phyloP scores from a whole-genome alignment of 2,888 invertebrate species.

The Ormyrus thymus region DNA sequence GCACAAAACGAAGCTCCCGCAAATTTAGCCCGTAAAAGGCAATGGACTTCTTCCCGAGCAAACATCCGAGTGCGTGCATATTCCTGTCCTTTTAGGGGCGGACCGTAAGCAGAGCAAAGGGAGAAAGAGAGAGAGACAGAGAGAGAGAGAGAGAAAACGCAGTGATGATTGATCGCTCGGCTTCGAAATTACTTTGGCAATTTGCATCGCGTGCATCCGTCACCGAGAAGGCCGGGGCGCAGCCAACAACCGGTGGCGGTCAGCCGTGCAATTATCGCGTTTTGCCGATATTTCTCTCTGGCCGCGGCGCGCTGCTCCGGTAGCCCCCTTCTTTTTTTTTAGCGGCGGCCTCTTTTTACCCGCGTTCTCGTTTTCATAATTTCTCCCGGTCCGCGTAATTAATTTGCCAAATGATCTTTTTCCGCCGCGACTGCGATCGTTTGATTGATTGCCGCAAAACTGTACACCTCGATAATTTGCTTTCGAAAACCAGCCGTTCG shows the following conservation, averaged over 20 bases:
- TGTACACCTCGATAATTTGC: no score
- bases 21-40: no score
- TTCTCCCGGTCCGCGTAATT: no score
- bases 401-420: no score
- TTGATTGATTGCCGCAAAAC: no score
- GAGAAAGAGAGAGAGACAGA: not conserved
- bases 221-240: not conserved
- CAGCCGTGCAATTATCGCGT: slow-evolving; percentile 53
- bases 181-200: slow-evolving; percentile 58
- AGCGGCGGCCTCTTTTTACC: no score
- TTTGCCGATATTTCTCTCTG: slow-evolving; percentile 12
- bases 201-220: slow-evolving; percentile 53
- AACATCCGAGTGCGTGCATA: no score
- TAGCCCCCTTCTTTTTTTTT: not conserved
- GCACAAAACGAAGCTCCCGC: no score
- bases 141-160: not conserved
- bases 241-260: slow-evolving; percentile 6
- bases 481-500: no score
- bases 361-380: no score
- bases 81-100: not conserved
- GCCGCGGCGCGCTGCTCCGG: not conserved
- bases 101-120: not conserved
- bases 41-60: no score
- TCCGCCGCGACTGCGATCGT: no score
- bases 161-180: slow-evolving; percentile 57